Evolutionary conservation across 2,797 vertebrate species (phyloP).

Genomic region (Adrianichthys oophorus): DNA sequence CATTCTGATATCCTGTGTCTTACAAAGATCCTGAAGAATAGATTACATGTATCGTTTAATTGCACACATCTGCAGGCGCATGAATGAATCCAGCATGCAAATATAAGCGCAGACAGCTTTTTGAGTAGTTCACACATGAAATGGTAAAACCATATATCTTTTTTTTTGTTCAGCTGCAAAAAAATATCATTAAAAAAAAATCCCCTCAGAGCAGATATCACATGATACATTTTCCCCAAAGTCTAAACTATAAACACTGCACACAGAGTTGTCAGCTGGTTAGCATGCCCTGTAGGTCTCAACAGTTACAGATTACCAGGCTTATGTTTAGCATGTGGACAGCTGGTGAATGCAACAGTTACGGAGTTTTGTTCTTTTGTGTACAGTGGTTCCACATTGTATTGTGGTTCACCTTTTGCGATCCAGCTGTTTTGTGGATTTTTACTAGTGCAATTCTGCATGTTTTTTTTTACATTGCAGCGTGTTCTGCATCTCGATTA

Average conservation of each 20-base stretch:
- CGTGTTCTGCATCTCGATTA: no score
- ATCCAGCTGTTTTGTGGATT: no score
- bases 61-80: slow-evolving; percentile 15
- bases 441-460: no score
- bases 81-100: background rate
- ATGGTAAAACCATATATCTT: background rate
- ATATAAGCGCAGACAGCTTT: background rate
- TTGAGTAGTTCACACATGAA: slow-evolving; percentile 8
- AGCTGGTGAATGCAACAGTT: no score
- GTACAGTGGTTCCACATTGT: no score
- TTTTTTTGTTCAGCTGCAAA: slow-evolving; percentile 7
- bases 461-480: no score
- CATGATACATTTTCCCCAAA: slow-evolving; percentile 4
- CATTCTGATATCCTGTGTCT: slow-evolving; percentile 37
- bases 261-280: slow-evolving; percentile 27
- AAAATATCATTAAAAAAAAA: slow-evolving; percentile 1
- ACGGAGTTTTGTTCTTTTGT: no score
- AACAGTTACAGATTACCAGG: background rate
- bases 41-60: slow-evolving; percentile 27
- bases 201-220: background rate
- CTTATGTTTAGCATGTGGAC: slow-evolving; percentile 2
- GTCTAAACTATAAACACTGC: slow-evolving; percentile 8
- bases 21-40: slow-evolving; percentile 44
- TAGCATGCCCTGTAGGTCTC: slow-evolving; percentile 16
- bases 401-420: no score